phyloP scores from a whole-genome alignment of 2,797 vertebrate genomes.

The Rhyacichthys aspro region DNA sequence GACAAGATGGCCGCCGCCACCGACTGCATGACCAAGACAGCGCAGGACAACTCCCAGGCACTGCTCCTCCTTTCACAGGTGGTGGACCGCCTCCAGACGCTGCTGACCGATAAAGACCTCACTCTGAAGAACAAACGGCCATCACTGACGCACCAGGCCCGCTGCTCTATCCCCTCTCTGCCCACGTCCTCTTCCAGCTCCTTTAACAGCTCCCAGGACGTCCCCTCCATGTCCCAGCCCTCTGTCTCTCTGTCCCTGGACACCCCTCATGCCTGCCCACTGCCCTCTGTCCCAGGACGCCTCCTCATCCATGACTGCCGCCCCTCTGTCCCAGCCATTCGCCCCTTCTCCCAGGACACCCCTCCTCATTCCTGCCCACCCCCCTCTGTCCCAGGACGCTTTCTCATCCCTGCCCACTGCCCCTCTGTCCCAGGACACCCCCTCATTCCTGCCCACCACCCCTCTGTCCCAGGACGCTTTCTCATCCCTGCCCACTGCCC shows the following conservation, averaged over 20 bases:
- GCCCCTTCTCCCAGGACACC: too few species aligned
- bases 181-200: conserved; percentile 53
- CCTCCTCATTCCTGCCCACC: too few species aligned
- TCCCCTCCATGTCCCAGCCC: conserved; percentile 46
- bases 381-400: conserved; percentile 40
- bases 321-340: conserved; percentile 36
- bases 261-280: too few species aligned
- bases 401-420: conserved; percentile 38
- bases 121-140: conserved; percentile 7
- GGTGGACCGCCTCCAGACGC: conserved; percentile 67
- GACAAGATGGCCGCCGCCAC: conserved; percentile 69
- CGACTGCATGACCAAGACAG: conserved; percentile 66
- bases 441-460: too few species aligned
- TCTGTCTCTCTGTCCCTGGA: too few species aligned
- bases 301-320: neutral
- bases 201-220: conserved; percentile 44
- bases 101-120: conserved; percentile 34
- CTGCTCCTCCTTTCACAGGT: conserved; percentile 67
- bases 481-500: neutral
- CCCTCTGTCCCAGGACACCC: neutral
- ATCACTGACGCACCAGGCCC: conserved; percentile 31
- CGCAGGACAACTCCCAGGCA: conserved; percentile 73
- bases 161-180: conserved; percentile 39
- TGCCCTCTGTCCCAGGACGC: conserved; percentile 15
- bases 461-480: conserved; percentile 4